Conservation (phyloP, 53 echinoderm and acorn worm genomes). For the Crossaster papposus region DNA sequence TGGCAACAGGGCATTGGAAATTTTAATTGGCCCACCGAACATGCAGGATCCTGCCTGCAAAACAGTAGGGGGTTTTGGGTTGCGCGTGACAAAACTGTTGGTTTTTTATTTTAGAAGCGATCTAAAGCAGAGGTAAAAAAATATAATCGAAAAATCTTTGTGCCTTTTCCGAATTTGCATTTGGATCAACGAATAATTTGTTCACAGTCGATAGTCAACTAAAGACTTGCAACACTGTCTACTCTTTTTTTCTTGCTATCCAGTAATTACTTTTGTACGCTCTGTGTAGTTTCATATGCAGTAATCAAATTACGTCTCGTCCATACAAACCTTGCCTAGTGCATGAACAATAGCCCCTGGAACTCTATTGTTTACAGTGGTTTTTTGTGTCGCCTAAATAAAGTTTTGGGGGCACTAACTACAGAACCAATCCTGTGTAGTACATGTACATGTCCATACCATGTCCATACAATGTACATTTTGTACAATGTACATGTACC, state of each 20-base stretch:
- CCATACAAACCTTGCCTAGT: too few species aligned
- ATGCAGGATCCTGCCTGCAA: neutral
- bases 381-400: too few species aligned
- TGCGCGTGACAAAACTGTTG: conserved; percentile 4
- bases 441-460: too few species aligned
- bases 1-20: conserved; percentile 7
- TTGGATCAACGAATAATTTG: neutral
- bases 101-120: too few species aligned
- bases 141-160: neutral
- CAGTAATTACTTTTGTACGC: neutral
- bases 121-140: neutral
- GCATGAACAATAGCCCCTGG: too few species aligned
- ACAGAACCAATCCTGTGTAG: too few species aligned
- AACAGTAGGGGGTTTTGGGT: neutral
- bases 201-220: neutral
- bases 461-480: too few species aligned
- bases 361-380: too few species aligned
- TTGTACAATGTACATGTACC: too few species aligned
- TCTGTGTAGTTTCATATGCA: neutral
- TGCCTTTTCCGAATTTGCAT: neutral
- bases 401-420: too few species aligned
- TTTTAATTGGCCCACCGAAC: conserved; percentile 42
- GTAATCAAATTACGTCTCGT: neutral
- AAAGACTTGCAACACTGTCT: neutral
- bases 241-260: neutral